Percentiles rank a stretch among this genome's conserved stretches.
Conservation (phyloP, 2,888 invertebrate genomes). For the Lingula anatina region DNA sequence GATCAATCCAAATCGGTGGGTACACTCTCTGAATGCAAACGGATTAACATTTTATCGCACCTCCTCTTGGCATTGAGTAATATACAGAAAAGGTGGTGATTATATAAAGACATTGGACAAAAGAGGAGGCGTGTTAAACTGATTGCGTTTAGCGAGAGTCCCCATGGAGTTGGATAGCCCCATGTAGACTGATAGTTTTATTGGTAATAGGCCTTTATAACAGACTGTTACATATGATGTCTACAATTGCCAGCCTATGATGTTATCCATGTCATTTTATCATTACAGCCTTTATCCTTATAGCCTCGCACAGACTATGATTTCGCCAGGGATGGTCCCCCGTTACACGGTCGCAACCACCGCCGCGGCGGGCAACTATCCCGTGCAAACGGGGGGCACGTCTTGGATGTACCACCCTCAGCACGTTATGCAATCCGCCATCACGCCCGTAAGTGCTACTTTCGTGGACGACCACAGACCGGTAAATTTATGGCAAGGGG, state of each 20-base stretch:
- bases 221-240: not conserved
- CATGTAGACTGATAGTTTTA: not conserved
- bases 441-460: slow-evolving; percentile 41
- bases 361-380: slow-evolving; percentile 45
- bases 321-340: slow-evolving; percentile 34
- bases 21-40: too few species aligned
- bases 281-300: too few species aligned
- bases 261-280: not conserved
- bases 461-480: too few species aligned
- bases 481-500: too few species aligned
- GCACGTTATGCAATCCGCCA: slow-evolving; percentile 37
- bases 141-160: too few species aligned
- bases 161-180: too few species aligned
- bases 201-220: not conserved
- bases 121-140: too few species aligned
- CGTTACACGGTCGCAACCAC: slow-evolving; percentile 37
- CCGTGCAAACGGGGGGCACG: slow-evolving; percentile 56
- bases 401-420: slow-evolving; percentile 24
- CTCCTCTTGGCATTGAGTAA: too few species aligned
- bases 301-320: slow-evolving; percentile 22
- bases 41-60: not conserved
- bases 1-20: too few species aligned
- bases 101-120: too few species aligned
- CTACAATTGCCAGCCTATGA: not conserved
- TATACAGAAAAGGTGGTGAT: too few species aligned